Percentiles rank a stretch among this genome's conserved stretches.
phyloP scores from a whole-genome alignment of 2,888 invertebrate genomes.

The Bembecia ichneumoniformis region DNA sequence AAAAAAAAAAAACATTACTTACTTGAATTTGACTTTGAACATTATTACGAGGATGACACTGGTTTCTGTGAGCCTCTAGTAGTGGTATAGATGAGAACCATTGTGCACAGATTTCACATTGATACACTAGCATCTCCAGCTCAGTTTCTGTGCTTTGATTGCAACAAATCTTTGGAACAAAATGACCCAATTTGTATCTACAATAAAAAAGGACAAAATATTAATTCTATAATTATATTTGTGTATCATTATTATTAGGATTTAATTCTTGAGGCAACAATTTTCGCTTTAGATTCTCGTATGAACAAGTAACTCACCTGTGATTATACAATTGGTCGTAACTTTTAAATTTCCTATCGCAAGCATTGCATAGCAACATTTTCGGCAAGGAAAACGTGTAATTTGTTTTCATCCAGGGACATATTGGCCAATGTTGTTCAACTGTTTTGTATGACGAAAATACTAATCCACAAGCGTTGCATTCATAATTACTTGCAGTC shows the following conservation, averaged over 20 bases:
- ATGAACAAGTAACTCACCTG: conserved; percentile 29
- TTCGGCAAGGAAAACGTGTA: conserved; percentile 57
- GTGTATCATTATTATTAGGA: not conserved
- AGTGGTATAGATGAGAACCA: conserved; percentile 36
- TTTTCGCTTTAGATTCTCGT: too few species aligned
- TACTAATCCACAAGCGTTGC: conserved; percentile 59
- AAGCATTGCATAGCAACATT: conserved; percentile 56
- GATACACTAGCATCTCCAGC: conserved; percentile 39
- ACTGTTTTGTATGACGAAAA: conserved; percentile 52
- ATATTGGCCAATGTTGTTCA: conserved; percentile 54
- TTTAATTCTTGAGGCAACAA: too few species aligned
- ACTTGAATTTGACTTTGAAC: conserved; percentile 28
- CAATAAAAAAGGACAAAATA: conserved; percentile 12
- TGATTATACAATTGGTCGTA: conserved; percentile 64
- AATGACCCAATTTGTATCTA: conserved; percentile 59
- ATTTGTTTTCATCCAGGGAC: conserved; percentile 48
- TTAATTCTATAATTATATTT: too few species aligned
- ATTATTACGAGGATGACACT: conserved; percentile 40
- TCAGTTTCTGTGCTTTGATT: conserved; percentile 21
- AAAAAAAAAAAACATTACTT: conserved; percentile 9
- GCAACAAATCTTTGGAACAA: conserved; percentile 40
- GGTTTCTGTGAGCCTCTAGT: conserved; percentile 45
- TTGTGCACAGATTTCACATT: conserved; percentile 57
- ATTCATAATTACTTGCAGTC: conserved; percentile 77
- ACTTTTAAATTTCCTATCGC: conserved; percentile 60